phyloP scores from a whole-genome alignment of 2,888 invertebrate genomes.

The Trachelus iudaicus region DNA sequence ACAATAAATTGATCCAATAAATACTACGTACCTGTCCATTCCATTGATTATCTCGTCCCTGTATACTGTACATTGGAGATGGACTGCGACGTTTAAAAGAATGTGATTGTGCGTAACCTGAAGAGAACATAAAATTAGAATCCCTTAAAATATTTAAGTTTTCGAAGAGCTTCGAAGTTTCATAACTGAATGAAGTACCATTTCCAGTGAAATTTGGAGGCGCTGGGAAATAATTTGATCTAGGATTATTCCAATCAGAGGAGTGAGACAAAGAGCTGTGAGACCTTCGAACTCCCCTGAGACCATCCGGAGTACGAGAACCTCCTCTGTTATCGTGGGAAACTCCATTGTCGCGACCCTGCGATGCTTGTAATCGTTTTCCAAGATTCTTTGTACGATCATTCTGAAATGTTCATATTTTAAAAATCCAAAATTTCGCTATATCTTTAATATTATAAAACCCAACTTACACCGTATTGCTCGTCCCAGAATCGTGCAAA shows the following conservation, averaged over 20 bases:
- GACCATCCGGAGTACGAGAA: conserved; percentile 52
- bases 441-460: background rate
- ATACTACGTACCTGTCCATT: conserved; percentile 48
- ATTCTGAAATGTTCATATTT: conserved; percentile 25
- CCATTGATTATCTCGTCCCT: conserved; percentile 50
- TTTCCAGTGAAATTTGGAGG: conserved; percentile 41
- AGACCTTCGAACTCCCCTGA: conserved; percentile 54
- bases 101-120: conserved; percentile 42
- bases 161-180: background rate
- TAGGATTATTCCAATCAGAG: conserved; percentile 43
- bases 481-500: conserved; percentile 48
- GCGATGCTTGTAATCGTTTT: conserved; percentile 47
- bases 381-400: conserved; percentile 43
- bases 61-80: conserved; percentile 52
- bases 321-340: conserved; percentile 23
- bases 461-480: conserved; percentile 38
- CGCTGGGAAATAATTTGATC: conserved; percentile 38
- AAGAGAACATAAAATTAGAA: conserved; percentile 9
- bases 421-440: background rate
- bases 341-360: conserved; percentile 41
- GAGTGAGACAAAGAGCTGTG: conserved; percentile 48
- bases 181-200: conserved; percentile 13
- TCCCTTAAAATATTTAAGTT: background rate
- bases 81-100: conserved; percentile 57
- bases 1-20: background rate